These are phyloP conservation scores for Platyrinchus mystaceus DNA, from an alignment of 2,797 vertebrate species.

Conservation along the genomic window DNA sequence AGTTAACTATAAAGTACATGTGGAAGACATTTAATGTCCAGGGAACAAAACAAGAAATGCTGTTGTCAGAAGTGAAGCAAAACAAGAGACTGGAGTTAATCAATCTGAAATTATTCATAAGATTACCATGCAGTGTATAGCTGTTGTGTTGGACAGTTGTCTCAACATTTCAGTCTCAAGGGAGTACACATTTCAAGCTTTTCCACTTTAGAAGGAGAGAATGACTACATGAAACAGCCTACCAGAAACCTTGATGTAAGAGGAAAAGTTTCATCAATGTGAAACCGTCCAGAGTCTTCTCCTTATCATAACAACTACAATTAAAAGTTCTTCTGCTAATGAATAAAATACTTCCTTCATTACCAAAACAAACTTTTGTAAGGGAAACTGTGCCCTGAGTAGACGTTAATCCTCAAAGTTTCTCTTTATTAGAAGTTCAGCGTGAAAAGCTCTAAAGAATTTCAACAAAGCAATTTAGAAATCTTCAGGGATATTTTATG, in stretches of 20 bases:
- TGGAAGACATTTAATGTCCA: constrained; percentile 29
- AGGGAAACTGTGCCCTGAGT: background rate
- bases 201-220: background rate
- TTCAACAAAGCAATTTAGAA: constrained; percentile 2
- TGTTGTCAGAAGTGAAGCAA: constrained; percentile 10
- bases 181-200: background rate
- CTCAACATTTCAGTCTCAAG: background rate
- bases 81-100: constrained; percentile 11
- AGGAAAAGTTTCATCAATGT: background rate
- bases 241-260: background rate
- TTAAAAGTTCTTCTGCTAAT: background rate
- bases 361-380: constrained; percentile 4
- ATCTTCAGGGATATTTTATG: background rate
- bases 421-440: background rate
- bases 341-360: constrained; percentile 31
- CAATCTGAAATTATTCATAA: background rate
- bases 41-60: constrained; percentile 21
- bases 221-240: background rate
- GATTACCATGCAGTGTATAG: background rate
- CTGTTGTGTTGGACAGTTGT: background rate
- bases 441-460: background rate
- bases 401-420: background rate
- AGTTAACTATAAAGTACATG: background rate
- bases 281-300: background rate
- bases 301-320: background rate